These are phyloP conservation scores for Patella vulgata DNA, from an alignment of 1,140 invertebrate species.

Conservation along the genomic window DNA sequence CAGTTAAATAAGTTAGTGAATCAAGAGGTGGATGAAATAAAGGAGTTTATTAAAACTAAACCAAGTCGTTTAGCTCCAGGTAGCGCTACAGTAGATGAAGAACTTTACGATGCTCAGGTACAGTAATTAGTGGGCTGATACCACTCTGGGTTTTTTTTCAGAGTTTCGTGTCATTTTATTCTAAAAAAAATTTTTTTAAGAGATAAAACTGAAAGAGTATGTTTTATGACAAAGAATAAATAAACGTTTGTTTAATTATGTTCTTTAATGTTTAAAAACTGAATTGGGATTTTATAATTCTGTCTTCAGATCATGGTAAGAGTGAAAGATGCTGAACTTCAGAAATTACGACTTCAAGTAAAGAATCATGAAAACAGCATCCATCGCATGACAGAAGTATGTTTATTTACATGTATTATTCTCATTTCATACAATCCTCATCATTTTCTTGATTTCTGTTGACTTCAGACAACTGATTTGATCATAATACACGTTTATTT, in stretches of 20 bases:
- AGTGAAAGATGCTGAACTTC: conserved; percentile 59
- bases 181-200: not conserved
- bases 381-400: conserved; percentile 55
- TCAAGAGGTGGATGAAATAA: conserved; percentile 55
- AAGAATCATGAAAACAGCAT: conserved; percentile 56
- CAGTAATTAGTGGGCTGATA: no score
- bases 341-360: conserved; percentile 55
- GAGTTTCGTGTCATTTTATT: not conserved
- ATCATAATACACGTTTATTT: no score
- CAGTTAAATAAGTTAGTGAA: conserved; percentile 54
- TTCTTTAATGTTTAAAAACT: no score
- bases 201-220: no score
- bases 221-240: no score
- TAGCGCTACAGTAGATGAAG: conserved; percentile 54
- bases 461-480: no score
- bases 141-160: not conserved
- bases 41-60: conserved; percentile 54
- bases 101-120: conserved; percentile 62
- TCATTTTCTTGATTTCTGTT: no score
- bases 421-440: not conserved
- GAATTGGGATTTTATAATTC: no score
- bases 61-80: conserved; percentile 41
- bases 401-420: not conserved
- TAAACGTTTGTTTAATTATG: no score
- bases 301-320: conserved; percentile 55